Evolutionary conservation across 30 jellyfish, hydroid and myxozoan species (phyloP).

Genomic region (Hydra vulgaris): DNA sequence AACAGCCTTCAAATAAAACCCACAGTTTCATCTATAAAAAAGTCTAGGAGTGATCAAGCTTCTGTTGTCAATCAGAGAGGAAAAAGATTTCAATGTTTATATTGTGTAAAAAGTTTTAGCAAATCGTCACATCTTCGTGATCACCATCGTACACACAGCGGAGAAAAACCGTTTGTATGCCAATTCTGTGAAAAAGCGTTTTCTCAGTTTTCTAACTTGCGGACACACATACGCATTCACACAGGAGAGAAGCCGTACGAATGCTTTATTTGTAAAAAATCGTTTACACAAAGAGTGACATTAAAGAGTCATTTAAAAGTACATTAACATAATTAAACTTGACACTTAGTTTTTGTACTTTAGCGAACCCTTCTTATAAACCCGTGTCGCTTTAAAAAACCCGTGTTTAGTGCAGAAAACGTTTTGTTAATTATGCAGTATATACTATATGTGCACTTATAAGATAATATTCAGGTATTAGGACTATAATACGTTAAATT

Average conservation of each 20-base stretch:
- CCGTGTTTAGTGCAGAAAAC: too few species aligned
- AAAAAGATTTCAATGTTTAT: conserved; percentile 80
- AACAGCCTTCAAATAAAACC: background rate
- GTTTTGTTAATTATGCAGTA: too few species aligned
- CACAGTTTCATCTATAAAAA: background rate
- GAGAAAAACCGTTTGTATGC: conserved; percentile 88
- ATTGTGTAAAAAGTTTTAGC: conserved; percentile 85
- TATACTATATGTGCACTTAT: too few species aligned
- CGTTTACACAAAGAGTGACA: conserved; percentile 93
- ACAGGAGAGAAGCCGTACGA: conserved; percentile 93
- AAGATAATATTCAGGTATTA: too few species aligned
- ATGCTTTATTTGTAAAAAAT: conserved; percentile 65
- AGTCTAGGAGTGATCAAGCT: background rate
- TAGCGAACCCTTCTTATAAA: too few species aligned
- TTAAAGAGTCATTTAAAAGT: conserved; percentile 82
- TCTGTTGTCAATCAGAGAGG: background rate
- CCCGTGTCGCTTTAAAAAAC: too few species aligned
- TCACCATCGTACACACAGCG: conserved; percentile 97
- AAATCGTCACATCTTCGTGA: conserved; percentile 91
- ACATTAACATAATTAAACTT: too few species aligned
- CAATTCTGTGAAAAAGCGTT: conserved; percentile 82
- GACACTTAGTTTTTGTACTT: too few species aligned
- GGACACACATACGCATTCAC: conserved; percentile 91
- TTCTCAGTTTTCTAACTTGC: conserved; percentile 86
- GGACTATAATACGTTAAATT: too few species aligned